phyloP scores from a whole-genome alignment of 2,797 vertebrate genomes.

The Nannoperca obscura region DNA sequence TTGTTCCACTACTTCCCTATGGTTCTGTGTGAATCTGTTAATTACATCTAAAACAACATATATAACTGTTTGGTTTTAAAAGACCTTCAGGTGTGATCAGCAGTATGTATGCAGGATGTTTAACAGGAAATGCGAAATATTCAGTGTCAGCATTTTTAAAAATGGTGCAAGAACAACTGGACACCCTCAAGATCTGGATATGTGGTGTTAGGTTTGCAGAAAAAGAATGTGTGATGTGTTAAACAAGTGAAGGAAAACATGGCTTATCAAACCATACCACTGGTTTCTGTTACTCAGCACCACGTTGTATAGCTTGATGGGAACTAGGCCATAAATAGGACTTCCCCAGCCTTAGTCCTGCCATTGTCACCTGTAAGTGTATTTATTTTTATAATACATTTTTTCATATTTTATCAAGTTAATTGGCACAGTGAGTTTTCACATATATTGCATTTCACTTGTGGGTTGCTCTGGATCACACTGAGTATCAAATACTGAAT shows the following conservation, averaged over 20 bases:
- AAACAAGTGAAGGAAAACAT: too few species aligned
- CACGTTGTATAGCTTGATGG: neutral
- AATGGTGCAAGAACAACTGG: neutral
- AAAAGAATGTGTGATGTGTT: neutral
- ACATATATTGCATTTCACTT: neutral
- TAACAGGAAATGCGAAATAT: neutral
- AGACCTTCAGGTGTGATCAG: neutral
- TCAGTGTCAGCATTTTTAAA: too few species aligned
- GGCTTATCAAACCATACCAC: too few species aligned
- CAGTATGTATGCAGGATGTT: neutral
- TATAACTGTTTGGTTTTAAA: neutral
- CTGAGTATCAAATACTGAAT: neutral
- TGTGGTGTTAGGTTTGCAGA: neutral
- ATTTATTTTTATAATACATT: neutral
- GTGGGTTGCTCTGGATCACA: neutral
- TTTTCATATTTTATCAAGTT: neutral
- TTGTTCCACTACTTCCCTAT: neutral
- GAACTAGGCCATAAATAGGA: neutral
- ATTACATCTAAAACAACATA: neutral
- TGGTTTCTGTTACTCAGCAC: too few species aligned
- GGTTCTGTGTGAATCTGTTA: neutral
- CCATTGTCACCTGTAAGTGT: neutral
- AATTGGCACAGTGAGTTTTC: neutral
- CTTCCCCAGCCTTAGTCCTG: too few species aligned
- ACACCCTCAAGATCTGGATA: neutral